These are phyloP conservation scores for Tricholauxania praeusta DNA, from an alignment of 2,888 invertebrate genomes.

Conservation along the genomic window DNA sequence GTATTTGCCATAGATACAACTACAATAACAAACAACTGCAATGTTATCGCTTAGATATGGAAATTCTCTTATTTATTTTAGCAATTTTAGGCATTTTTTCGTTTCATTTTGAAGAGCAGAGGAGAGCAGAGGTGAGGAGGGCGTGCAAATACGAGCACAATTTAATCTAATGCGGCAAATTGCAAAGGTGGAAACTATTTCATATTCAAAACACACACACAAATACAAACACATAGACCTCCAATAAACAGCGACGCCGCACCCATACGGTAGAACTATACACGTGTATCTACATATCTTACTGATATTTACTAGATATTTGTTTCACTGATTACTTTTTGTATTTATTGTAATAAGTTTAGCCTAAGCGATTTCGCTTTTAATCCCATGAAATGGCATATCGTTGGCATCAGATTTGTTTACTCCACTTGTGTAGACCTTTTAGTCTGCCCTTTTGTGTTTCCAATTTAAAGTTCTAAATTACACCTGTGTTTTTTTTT, in stretches of 20 bases:
- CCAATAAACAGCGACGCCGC: too few species aligned
- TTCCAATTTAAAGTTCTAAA: neutral
- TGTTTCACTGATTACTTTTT: too few species aligned
- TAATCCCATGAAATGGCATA: neutral
- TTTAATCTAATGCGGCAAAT: slow-evolving; percentile 21
- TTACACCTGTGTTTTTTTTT: neutral
- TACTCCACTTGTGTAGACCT: too few species aligned
- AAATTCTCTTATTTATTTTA: neutral
- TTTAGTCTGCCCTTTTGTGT: too few species aligned
- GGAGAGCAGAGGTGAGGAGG: too few species aligned
- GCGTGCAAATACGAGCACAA: neutral
- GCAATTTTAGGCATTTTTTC: too few species aligned
- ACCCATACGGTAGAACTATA: too few species aligned
- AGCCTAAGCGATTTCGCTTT: neutral
- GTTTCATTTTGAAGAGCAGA: too few species aligned
- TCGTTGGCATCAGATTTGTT: too few species aligned
- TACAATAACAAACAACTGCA: neutral
- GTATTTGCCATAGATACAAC: neutral
- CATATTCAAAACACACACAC: slow-evolving; percentile 38
- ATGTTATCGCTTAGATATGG: slow-evolving; percentile 50
- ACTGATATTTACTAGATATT: neutral
- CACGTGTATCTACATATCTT: neutral
- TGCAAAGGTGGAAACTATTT: slow-evolving; percentile 41
- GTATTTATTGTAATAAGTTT: neutral
- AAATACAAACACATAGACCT: slow-evolving; percentile 5